Conservation (phyloP, 1,140 invertebrate species). For the Eurosta solidaginis region DNA sequence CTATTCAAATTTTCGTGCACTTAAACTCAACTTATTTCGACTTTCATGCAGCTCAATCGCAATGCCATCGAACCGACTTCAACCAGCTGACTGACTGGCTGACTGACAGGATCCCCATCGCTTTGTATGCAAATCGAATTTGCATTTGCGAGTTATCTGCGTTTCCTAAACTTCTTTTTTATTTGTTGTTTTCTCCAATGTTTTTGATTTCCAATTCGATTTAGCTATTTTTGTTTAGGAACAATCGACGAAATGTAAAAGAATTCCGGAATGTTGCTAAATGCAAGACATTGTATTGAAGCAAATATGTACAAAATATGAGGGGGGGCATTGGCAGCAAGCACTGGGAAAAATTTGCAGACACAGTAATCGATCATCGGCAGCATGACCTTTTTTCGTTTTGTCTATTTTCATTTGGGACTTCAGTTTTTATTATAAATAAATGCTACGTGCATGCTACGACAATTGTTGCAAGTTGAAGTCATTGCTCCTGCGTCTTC, state of each 20-base stretch:
- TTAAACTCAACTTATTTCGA: neutral
- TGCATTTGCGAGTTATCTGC: neutral
- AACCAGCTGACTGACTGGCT: no score
- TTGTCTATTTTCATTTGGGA: neutral
- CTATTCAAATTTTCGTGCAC: neutral
- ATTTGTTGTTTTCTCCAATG: neutral
- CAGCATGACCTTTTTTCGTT: neutral
- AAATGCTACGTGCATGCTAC: neutral
- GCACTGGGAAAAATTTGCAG: neutral
- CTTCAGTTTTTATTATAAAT: neutral
- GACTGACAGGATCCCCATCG: neutral
- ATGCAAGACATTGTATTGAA: no score
- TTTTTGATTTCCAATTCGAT: slow-evolving; percentile 19
- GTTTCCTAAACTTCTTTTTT: neutral
- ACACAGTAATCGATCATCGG: slow-evolving; percentile 30
- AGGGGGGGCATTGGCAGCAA: neutral
- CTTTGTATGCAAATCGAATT: slow-evolving; percentile 33
- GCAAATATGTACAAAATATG: no score
- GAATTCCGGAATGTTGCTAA: neutral
- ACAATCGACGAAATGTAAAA: neutral
- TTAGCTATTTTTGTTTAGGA: neutral
- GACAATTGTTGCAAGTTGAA: neutral
- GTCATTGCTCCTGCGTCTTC: neutral
- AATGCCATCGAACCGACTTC: neutral
- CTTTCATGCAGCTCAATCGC: neutral